Evolutionary conservation across 2,888 invertebrate genomes (phyloP), one percentile per base, ranked within the genome.

Genomic region (Hololepta plana): DNA sequence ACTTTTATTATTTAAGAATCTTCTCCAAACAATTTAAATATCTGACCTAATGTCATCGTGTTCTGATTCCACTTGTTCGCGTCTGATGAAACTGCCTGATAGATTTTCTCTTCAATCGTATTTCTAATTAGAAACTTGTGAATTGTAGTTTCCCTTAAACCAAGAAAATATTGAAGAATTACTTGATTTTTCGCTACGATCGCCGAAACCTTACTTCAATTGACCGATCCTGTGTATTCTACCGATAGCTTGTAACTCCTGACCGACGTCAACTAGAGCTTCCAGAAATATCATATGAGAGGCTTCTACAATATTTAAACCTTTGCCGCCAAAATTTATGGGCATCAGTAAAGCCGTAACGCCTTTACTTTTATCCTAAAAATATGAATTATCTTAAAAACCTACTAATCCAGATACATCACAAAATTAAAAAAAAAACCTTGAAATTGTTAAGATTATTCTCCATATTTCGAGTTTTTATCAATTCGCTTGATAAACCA

Each of bases 141-240:
- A 1, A 81, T 70, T 19, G 62, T 59, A 1, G 79, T 80, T 19
- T 62, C 54, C 42, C 65, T 67, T 44, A 24, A 38, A 50, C 37
- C 19, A 29, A 27, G 28, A 25, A 24, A 15, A 17, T 7, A 17
- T 7, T 12, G 2, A 27, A 29, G 15, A 22, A 28, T 30, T 13
- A 29, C 19, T 3, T 22, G 23, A 11, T 22, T 22, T 4, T 32
- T 23, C 6, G 4, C 13, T 17, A 14, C 11, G 3, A 6, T 17
- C 6, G 22, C 31, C 24, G 32, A 25, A 17, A 27, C 35, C 33
- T 30, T 43, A 72, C 71, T 60, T 71, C 2, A 64, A 72, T 53
- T 82, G 82, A 0, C 82, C 82, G 36, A 82, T 77, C 19, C 82
- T 62, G 55, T 80, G 75, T 8, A 82, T 64, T 31, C 82, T 55